Evolutionary conservation across 2,797 vertebrate genomes (phyloP).

Genomic region (Natrix natrix): DNA sequence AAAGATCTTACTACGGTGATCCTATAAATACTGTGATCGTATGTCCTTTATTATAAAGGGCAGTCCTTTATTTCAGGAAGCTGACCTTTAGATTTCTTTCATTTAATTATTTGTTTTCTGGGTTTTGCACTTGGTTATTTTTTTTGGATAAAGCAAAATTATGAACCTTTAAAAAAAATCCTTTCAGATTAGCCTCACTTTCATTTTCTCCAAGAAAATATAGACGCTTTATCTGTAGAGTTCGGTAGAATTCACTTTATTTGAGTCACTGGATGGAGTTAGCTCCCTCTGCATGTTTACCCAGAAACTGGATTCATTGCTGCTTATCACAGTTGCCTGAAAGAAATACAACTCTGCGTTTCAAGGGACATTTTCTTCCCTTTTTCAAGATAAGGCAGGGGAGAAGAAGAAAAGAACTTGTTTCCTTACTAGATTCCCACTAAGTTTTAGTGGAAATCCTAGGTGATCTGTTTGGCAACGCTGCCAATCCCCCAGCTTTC

Average conservation of each 20-base stretch:
- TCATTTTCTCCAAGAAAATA: neutral
- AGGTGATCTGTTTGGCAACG: neutral
- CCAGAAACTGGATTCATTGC: neutral
- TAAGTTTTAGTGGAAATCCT: neutral
- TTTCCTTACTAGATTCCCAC: neutral
- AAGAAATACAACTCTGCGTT: neutral
- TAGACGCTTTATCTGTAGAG: neutral
- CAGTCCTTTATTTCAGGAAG: neutral
- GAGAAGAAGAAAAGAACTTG: neutral
- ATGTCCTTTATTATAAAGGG: neutral
- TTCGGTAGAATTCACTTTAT: neutral
- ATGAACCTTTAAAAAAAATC: neutral
- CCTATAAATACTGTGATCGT: neutral
- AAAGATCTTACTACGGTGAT: neutral
- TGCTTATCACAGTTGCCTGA: neutral
- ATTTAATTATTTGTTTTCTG: neutral
- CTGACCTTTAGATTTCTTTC: neutral
- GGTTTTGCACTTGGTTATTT: neutral
- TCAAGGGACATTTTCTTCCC: neutral
- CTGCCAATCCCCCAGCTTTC: neutral
- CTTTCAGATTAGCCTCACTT: neutral
- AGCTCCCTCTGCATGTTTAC: neutral
- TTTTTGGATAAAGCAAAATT: too few relatives aligned
- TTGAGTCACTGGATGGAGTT: neutral
- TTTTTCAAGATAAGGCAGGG: neutral